phyloP scores from a whole-genome alignment of 1,140 invertebrate species.

The Drosophila athabasca region DNA sequence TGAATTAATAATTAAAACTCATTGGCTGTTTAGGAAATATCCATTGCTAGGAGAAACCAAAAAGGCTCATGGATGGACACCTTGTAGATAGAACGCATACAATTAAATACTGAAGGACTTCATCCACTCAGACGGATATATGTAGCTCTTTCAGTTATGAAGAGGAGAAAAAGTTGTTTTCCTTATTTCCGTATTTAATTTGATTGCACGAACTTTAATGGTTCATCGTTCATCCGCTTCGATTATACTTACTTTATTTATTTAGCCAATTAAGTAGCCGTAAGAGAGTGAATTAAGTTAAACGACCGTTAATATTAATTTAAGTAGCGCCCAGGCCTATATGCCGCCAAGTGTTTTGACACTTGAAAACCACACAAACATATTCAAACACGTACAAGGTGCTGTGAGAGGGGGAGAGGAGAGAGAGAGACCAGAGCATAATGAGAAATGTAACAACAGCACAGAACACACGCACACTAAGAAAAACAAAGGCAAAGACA shows the following conservation, averaged over 20 bases:
- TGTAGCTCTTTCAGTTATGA: no score
- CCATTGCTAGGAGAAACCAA: no score
- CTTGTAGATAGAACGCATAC: no score
- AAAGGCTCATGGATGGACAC: no score
- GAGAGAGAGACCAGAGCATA: constrained; percentile 6
- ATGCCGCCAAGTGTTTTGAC: constrained; percentile 47
- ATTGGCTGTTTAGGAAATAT: no score
- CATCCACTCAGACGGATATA: no score
- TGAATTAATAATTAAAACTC: no score
- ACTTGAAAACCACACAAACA: constrained; percentile 72
- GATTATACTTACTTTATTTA: neutral
- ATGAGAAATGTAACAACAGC: constrained; percentile 29
- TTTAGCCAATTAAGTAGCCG: constrained; percentile 36
- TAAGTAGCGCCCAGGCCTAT: constrained; percentile 11
- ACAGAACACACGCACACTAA: constrained; percentile 30
- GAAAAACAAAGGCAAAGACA: constrained; percentile 24
- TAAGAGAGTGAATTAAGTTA: constrained; percentile 54
- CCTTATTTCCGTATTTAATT: no score
- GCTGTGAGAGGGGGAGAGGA: no score
- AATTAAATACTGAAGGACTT: no score
- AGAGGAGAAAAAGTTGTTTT: no score
- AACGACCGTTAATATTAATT: constrained; percentile 74
- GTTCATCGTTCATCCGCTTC: constrained; percentile 8
- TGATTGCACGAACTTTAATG: neutral
- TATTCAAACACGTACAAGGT: constrained; percentile 4